Base-by-base conservation (phyloP, 2,888 invertebrate species). In the Acanthococcus lagerstroemiae region DNA sequence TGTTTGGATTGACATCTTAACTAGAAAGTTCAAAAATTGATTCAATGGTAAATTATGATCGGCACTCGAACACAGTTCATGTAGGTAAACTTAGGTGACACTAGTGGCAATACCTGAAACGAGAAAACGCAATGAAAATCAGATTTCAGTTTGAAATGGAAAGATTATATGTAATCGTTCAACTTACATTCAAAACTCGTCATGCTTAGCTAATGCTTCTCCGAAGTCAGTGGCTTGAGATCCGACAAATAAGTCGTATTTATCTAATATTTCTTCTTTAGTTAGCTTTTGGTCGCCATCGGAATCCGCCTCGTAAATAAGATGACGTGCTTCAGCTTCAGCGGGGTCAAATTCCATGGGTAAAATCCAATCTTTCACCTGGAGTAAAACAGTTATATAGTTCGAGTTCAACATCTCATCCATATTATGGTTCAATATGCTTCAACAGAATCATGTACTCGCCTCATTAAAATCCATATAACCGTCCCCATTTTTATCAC, bases 191-290 rank as follows among this genome's bases (percentile, higher is more conserved):
- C 84, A 96, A 78, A 96, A 95, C 78, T 96, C 96, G 74, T 97
- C 97, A 74, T 99, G 99, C 71, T 93, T 83, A 1, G 87, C 85
- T 17, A 99, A 79, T 5, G 95, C 95, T 76, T 97, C 95, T 0
- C 99, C 97, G 76, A 96, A 99, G 79, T 99, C 97, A 0, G 97
- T 99, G 1, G 95, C 97, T 76, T 99, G 97, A 0, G 96, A 96
- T 44, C 97, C 97, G 4, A 97, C 97, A 77, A 97, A 99, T 9
- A 96, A 80, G 77, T 99, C 97, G 76, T 96, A 96, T 75, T 97
- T 96, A 65, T 88, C 86, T 24, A 97, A 77, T 30, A 99, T 86
- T 78, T 99, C 97, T 0, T 85, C 84, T 76, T 88, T 90, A 7
- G 89, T 90, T 26, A 99, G 81, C 74, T 86, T 85, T 72, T 91